A percentile compares a stretch with the other conserved stretches of the same genome.
Conservation (phyloP, 92 coral and sea anemone genomes). For the Zoanthus sansibaricus region DNA sequence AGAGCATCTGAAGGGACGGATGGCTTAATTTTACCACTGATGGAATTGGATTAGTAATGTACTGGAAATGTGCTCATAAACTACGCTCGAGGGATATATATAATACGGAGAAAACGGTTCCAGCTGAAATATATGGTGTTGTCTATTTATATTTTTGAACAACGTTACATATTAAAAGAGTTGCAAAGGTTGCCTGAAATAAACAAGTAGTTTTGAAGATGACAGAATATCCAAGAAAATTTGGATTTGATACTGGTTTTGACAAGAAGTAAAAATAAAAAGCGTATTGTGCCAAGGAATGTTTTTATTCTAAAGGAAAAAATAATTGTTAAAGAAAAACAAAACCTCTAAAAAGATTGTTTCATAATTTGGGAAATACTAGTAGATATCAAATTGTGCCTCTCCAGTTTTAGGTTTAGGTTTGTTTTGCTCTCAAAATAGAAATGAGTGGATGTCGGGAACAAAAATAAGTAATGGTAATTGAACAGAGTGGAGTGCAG, state of each 20-base stretch:
- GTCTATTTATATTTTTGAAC: conserved; percentile 11
- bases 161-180: background rate
- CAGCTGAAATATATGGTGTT: no score
- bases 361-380: background rate
- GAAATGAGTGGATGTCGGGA: no score
- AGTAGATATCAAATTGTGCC: no score
- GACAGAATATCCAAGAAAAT: no score
- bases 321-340: background rate
- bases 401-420: no score
- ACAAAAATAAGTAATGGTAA: no score
- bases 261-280: background rate
- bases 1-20: background rate
- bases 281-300: no score
- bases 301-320: no score
- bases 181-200: conserved; percentile 22
- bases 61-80: conserved; percentile 23
- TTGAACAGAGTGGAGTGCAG: no score
- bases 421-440: no score
- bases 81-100: conserved; percentile 7
- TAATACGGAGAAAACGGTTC: no score
- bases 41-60: conserved; percentile 6
- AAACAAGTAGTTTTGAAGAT: background rate
- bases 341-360: background rate
- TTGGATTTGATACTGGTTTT: no score
- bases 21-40: conserved; percentile 19